Base-by-base conservation (phyloP, 1,140 invertebrate genomes). In the Frieseomelitta varia region DNA sequence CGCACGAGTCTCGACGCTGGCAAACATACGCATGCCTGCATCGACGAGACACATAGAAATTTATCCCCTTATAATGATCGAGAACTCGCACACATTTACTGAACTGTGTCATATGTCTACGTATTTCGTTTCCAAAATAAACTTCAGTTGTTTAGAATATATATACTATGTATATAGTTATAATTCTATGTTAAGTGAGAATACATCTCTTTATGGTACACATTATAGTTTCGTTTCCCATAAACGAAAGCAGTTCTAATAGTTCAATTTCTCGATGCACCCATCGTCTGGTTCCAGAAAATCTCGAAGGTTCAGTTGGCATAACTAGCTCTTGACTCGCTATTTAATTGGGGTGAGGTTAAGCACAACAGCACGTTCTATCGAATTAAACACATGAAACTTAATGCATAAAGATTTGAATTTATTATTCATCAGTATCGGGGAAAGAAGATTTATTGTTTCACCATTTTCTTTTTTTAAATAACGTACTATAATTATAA, bases 61-160 rank as follows among this genome's bases (percentile, higher is more conserved):
- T 21, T 67, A 74, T 51, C 6, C 53, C 78, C 67, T 84, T 76
- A 82, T 61, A 78, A 87, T 74, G 85, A 71, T 79, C 73, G 73
- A 85, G 15, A 1, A 47, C 0, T 4, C 21, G 34, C 8, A 34
- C n/a, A 69, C 68, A 4, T 14, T 72, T 3, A 15, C 11, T 14
- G 30, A 47, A 39, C 73, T 53, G 51, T 58, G 67, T 61, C 85
- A 21, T 73, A 71, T 61, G 65, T 73, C 61, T 84, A 39, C 24
- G 27, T 87, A 74, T 81, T 87, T 82, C 81, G 71, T 75, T 86
- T 91, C 86, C 80, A 87, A 63, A 65, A 77, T 65, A 27, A 65
- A 65, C 51, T 77, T 65, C 58, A 19, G 30, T 30, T 3, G 39
- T 15, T 72, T 72, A 72, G 24, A 51, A 72, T 72, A 51, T 68